phyloP scores from a whole-genome alignment of 2,113 vertebrate species.

The Salvator merianae region DNA sequence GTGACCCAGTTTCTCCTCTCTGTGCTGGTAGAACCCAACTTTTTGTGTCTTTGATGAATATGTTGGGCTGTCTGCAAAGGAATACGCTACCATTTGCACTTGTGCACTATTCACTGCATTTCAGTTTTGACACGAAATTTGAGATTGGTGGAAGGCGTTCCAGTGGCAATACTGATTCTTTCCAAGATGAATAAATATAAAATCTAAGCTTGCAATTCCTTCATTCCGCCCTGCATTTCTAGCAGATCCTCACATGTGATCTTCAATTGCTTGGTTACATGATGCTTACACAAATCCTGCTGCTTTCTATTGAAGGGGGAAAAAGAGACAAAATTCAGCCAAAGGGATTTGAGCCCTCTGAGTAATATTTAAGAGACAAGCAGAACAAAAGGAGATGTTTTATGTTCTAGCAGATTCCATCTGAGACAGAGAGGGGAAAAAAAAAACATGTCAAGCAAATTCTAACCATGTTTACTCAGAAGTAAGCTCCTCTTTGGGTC shows the following conservation, averaged over 20 bases:
- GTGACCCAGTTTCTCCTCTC: too few species aligned
- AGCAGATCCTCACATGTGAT: slow-evolving; percentile 43
- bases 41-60: background rate
- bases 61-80: background rate
- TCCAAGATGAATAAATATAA: slow-evolving; percentile 29
- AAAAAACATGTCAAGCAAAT: too few species aligned
- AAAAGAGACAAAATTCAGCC: slow-evolving; percentile 20
- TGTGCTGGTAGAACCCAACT: background rate
- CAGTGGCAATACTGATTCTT: background rate
- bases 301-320: slow-evolving; percentile 34
- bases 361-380: slow-evolving; percentile 14
- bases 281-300: background rate
- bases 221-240: slow-evolving; percentile 45
- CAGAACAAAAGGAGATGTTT: background rate
- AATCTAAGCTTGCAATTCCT: background rate
- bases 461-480: too few species aligned
- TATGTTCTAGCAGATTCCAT: rapidly evolving
- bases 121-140: background rate
- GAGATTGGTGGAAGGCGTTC: background rate
- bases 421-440: background rate
- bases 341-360: background rate
- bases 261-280: slow-evolving; percentile 17
- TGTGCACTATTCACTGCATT: background rate
- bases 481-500: too few species aligned
- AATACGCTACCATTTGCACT: background rate